Base-by-base conservation (phyloP, 2,797 vertebrate species). In the Paratrypauchen microcephalus region DNA sequence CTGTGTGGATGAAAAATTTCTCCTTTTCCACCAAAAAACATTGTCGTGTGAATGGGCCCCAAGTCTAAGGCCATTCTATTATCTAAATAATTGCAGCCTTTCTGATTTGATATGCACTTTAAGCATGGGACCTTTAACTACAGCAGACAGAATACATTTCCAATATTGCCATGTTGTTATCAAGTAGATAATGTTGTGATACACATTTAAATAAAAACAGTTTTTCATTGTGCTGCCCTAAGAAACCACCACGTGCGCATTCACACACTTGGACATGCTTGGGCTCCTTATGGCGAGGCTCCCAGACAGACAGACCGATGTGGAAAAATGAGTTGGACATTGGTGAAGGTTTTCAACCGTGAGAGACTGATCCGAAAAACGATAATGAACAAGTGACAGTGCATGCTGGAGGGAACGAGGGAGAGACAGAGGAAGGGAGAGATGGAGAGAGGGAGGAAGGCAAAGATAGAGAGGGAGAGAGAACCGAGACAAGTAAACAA, bases 301-400 rank as follows among this genome's bases (percentile, higher is more conserved):
- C 80, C 79, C 76, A 80, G 72, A 81, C 41, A 86, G 75, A 64
- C 85, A 84, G 84, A 77, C 78, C 68, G 79, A 79, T 84, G 79
- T 67, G 78, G 78, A 85, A 74, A 86, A 83, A 87, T 78, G 45
- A 84, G 71, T 79, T 83, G 75, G 78, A 86, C 19, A 60, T 60
- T 32, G 47, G 70, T 21, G 2, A 66, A 74, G 55, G 73, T 70
- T 73, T 55, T 59, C 73, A 81, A 83, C 66, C 15, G 26, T 47
- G 68, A 80, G 71, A 85, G 75, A 80, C 6, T 57, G 74, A 86
- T 86, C 77, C 77, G 76, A 73, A 81, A 83, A 83, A 85, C 69
- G 69, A 83, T 81, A 73, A 79, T 59, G 62, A 80, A 76, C 74
- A 77, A 82, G 72, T 76, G 80, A 73, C 71, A 67, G 47, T 47